Conservation (phyloP, 2,797 vertebrate genomes). For the Halcyon leucocephala region DNA sequence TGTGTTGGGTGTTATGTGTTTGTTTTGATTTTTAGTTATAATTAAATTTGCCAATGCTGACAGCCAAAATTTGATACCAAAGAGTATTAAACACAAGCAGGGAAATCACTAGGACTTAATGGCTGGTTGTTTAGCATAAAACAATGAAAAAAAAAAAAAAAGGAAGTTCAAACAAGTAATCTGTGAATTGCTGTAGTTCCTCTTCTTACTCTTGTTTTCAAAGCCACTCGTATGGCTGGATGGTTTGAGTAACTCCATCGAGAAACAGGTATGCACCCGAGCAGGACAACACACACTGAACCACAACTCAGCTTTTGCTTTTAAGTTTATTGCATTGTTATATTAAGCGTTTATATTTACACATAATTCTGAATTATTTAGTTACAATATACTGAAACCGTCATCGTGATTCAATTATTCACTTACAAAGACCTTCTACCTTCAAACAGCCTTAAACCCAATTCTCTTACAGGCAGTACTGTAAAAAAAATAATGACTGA, state of each 20-base stretch:
- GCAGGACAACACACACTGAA: background rate
- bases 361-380: slow-evolving; percentile 29
- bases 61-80: background rate
- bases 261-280: background rate
- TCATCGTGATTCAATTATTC: background rate
- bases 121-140: background rate
- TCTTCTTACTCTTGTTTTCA: background rate
- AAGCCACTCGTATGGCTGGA: background rate
- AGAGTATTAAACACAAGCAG: background rate
- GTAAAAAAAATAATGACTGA: background rate
- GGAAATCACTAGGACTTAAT: background rate
- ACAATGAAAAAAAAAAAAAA: background rate
- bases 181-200: background rate
- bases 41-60: background rate
- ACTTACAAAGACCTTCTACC: background rate
- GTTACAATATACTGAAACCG: background rate
- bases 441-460: background rate
- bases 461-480: background rate
- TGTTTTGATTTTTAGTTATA: background rate
- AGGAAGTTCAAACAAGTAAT: background rate
- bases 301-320: background rate
- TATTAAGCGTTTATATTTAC: slow-evolving; percentile 63
- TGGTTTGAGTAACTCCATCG: background rate
- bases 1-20: background rate
- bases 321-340: slow-evolving; percentile 25